Evolutionary conservation across 2,113 vertebrate species (phyloP).

Genomic region (Sander vitreus): DNA sequence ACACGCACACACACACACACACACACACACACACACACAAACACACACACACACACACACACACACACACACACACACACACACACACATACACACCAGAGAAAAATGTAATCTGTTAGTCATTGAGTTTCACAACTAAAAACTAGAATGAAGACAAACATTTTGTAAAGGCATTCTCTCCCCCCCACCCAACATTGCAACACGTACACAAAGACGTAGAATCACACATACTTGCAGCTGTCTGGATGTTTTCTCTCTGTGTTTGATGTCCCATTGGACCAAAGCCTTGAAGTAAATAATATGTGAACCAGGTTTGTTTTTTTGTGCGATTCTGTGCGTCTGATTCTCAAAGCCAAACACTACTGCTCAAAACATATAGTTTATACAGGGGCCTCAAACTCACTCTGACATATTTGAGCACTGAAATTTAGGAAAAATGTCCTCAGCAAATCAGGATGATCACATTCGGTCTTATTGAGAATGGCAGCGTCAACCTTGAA

Average conservation of each 20-base stretch:
- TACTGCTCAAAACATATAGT: background rate
- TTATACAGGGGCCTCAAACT: background rate
- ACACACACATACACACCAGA: background rate
- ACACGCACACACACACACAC: background rate
- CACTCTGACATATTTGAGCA: background rate
- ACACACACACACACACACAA: background rate
- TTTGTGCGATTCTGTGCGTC: slow-evolving; percentile 4
- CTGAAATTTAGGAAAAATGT: background rate
- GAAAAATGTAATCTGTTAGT: background rate
- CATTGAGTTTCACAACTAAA: background rate
- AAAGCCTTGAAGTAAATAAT: background rate
- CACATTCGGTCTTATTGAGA: background rate
- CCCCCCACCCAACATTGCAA: background rate
- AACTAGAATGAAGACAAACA: background rate
- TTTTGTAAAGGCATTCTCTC: background rate
- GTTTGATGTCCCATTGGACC: slow-evolving; percentile 22
- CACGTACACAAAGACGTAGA: background rate
- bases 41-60: background rate
- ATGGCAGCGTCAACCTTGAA: background rate
- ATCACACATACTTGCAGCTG: slow-evolving; percentile 32
- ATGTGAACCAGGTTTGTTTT: slow-evolving; percentile 1
- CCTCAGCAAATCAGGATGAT: background rate
- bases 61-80: background rate
- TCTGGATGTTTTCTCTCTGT: slow-evolving; percentile 13
- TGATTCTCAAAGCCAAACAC: slow-evolving; percentile 2